A percentile compares a stretch with the other conserved stretches of the same genome.
phyloP scores from a whole-genome alignment of 1,140 invertebrate species.

The Aplysia californica region DNA sequence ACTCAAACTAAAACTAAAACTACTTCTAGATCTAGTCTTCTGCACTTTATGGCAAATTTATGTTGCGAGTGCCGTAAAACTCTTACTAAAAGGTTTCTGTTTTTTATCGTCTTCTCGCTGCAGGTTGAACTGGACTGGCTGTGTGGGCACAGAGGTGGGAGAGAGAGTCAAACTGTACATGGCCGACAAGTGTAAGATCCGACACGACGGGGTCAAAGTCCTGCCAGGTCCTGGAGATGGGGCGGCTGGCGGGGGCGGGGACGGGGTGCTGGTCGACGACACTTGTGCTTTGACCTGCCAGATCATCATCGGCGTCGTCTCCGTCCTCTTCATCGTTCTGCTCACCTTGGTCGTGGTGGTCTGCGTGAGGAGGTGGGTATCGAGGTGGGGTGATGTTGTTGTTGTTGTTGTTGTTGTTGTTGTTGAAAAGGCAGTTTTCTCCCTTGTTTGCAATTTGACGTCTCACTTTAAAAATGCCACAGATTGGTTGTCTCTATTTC shows the following conservation, averaged over 20 bases:
- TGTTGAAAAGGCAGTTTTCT: too few species aligned
- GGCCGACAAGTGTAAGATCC: slow-evolving; percentile 39
- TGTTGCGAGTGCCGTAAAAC: too few species aligned
- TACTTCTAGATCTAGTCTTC: too few species aligned
- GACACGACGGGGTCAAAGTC: slow-evolving; percentile 18
- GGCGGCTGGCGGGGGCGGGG: not conserved
- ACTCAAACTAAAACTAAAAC: too few species aligned
- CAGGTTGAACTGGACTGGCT: slow-evolving; percentile 37
- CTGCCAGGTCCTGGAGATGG: slow-evolving; percentile 16
- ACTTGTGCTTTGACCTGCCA: slow-evolving; percentile 26
- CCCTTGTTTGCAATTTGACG: too few species aligned
- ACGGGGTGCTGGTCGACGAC: slow-evolving; percentile 25
- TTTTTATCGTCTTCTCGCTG: too few species aligned
- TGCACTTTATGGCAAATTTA: too few species aligned
- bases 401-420: too few species aligned
- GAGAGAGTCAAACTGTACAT: slow-evolving; percentile 32
- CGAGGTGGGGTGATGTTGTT: too few species aligned
- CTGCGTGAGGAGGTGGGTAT: slow-evolving; percentile 30
- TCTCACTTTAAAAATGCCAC: too few species aligned
- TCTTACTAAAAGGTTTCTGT: too few species aligned
- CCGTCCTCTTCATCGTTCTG: slow-evolving; percentile 23
- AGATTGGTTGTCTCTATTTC: too few species aligned
- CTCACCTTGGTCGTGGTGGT: slow-evolving; percentile 25
- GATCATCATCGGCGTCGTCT: slow-evolving; percentile 28
- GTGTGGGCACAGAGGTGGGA: slow-evolving; percentile 31